Evolutionary conservation across 2,113 vertebrate genomes (phyloP).

Genomic region (Dromiciops gliroides): DNA sequence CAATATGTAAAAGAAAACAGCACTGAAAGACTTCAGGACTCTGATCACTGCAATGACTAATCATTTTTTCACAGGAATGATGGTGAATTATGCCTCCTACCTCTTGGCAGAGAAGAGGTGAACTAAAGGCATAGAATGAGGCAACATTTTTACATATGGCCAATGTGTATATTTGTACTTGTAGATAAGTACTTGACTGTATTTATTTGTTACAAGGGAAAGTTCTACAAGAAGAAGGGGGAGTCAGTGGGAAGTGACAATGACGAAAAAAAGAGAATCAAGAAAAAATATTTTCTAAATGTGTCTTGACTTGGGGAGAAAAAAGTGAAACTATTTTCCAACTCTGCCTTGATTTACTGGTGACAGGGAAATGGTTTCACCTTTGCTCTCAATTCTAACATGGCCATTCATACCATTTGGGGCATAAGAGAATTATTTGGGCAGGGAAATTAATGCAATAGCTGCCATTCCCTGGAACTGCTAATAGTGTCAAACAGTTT

Average conservation of each 20-base stretch:
- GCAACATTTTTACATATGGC: neutral
- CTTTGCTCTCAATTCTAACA: neutral
- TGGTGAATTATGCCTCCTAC: neutral
- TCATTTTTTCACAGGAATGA: neutral
- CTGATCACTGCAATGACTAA: neutral
- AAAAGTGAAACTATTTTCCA: neutral
- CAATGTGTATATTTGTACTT: neutral
- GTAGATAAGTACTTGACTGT: neutral
- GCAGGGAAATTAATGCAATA: neutral
- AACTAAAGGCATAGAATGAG: neutral
- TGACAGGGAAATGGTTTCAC: neutral
- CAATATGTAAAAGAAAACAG: neutral
- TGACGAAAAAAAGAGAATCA: neutral
- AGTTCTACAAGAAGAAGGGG: neutral
- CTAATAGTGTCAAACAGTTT: neutral
- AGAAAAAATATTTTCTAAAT: neutral
- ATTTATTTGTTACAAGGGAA: neutral
- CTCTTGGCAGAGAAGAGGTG: neutral
- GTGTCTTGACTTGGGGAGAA: too few relatives aligned
- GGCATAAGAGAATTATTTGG: conserved; percentile 24
- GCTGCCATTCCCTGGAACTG: neutral
- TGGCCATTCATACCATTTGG: neutral
- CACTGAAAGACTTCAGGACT: neutral
- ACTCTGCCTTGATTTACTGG: neutral
- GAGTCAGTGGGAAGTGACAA: neutral